Conservation (phyloP, 2,113 vertebrate species). For the Heterotilapia buettikoferi region DNA sequence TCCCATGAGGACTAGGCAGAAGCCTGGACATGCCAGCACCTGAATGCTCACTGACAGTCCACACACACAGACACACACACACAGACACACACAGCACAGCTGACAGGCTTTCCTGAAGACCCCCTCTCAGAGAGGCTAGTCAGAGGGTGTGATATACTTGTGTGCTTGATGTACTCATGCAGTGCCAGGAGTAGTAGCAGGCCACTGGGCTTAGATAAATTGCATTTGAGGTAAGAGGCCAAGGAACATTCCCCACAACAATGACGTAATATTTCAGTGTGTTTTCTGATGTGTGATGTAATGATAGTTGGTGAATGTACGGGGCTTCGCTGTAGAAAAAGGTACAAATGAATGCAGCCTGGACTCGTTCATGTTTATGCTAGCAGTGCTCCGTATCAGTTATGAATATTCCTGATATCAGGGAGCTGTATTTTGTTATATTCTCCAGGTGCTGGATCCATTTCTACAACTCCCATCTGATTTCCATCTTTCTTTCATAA, state of each 20-base stretch:
- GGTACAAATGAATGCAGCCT: not conserved
- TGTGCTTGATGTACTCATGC: not conserved
- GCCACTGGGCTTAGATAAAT: not conserved
- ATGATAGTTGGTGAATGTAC: not conserved
- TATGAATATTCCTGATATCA: not conserved
- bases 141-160: not conserved
- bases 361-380: not conserved
- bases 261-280: not conserved
- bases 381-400: not conserved
- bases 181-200: not conserved
- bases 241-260: not conserved
- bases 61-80: not conserved
- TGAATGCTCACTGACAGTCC: constrained; percentile 12
- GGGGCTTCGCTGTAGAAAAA: not conserved
- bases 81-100: not conserved
- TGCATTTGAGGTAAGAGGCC: not conserved
- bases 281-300: not conserved
- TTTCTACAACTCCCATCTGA: not conserved
- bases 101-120: constrained; percentile 1
- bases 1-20: constrained; percentile 53
- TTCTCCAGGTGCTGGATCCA: not conserved
- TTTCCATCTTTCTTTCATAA: not conserved
- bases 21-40: constrained; percentile 37
- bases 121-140: not conserved
- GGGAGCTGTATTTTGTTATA: not conserved